These are phyloP conservation scores for Agapostemon virescens DNA, from an alignment of 2,888 invertebrate genomes.

Conservation along the genomic window DNA sequence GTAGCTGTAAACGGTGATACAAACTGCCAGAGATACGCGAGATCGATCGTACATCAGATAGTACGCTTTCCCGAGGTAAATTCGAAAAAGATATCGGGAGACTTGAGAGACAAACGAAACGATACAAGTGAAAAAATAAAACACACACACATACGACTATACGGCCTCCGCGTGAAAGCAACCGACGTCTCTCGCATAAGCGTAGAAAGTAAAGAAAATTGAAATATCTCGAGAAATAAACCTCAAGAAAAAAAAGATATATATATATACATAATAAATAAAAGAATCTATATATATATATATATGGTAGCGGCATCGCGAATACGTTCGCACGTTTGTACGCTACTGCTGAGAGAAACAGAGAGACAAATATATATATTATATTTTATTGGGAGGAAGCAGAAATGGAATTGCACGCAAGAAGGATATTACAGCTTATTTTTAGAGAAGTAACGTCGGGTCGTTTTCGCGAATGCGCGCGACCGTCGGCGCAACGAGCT, in stretches of 20 bases:
- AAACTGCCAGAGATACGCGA: slow-evolving; percentile 68
- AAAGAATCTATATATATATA: slow-evolving; percentile 21
- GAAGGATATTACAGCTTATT: slow-evolving; percentile 62
- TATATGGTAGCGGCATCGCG: slow-evolving; percentile 55
- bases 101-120: background rate
- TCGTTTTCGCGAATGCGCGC: slow-evolving; percentile 48
- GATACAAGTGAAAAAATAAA: background rate
- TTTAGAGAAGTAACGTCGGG: slow-evolving; percentile 59
- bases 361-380: slow-evolving; percentile 50
- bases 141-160: slow-evolving; percentile 30
- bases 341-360: slow-evolving; percentile 45
- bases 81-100: slow-evolving; percentile 6
- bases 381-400: slow-evolving; percentile 60
- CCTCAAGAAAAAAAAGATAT: slow-evolving; percentile 26
- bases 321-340: slow-evolving; percentile 51
- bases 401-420: slow-evolving; percentile 67
- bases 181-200: slow-evolving; percentile 49
- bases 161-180: slow-evolving; percentile 57
- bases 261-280: slow-evolving; percentile 23
- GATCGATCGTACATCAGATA: slow-evolving; percentile 58
- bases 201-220: slow-evolving; percentile 50
- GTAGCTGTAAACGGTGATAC: slow-evolving; percentile 61
- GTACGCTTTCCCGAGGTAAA: slow-evolving; percentile 51
- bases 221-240: slow-evolving; percentile 37
- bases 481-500: slow-evolving; percentile 8